phyloP scores from a whole-genome alignment of 2,797 vertebrate genomes.

The Holocentrus rufus region DNA sequence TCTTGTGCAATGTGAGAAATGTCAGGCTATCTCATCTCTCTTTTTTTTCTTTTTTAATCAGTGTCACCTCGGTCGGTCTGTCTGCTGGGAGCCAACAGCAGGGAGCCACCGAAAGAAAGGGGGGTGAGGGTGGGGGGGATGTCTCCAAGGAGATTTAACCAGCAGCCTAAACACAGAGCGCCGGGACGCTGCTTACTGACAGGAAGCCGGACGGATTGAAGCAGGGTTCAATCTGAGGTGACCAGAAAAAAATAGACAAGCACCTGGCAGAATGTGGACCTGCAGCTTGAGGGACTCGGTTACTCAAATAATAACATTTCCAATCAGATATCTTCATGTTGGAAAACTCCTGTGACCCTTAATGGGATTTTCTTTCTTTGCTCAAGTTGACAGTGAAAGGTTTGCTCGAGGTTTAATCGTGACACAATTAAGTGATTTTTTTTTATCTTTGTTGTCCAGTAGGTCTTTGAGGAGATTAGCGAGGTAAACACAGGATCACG shows the following conservation, averaged over 20 bases:
- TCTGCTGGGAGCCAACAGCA: not conserved
- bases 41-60: not conserved
- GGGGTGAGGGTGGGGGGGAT: too few species aligned
- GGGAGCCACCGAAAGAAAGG: too few species aligned
- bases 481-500: slow-evolving; percentile 69
- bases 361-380: too few species aligned
- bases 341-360: too few species aligned
- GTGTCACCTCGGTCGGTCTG: not conserved
- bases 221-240: slow-evolving; percentile 61
- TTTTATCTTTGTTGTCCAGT: slow-evolving; percentile 31
- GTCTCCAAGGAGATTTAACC: too few species aligned
- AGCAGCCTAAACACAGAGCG: too few species aligned
- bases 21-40: slow-evolving; percentile 15
- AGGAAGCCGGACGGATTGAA: slow-evolving; percentile 45
- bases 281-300: slow-evolving; percentile 5
- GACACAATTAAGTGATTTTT: too few species aligned
- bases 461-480: slow-evolving; percentile 54
- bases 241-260: slow-evolving; percentile 31
- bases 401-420: too few species aligned
- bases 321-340: too few species aligned
- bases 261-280: slow-evolving; percentile 59
- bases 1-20: slow-evolving; percentile 14
- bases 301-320: not conserved
- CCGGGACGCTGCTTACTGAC: slow-evolving; percentile 9
- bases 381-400: too few species aligned